These are phyloP conservation scores for Suillia variegata DNA, from an alignment of 2,888 invertebrate genomes.

Conservation along the genomic window DNA sequence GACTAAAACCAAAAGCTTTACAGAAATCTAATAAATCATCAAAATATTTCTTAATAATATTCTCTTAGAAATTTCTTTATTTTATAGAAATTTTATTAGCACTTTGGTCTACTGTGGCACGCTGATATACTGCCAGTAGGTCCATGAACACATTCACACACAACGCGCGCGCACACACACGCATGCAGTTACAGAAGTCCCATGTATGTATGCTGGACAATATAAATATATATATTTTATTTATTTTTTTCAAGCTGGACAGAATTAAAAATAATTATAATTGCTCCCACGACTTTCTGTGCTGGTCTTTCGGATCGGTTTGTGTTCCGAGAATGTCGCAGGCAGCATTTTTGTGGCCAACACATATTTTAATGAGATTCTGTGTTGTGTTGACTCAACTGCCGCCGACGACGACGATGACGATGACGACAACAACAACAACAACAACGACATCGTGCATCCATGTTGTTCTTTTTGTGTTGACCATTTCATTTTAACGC, in stretches of 20 bases:
- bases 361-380: constrained; percentile 25
- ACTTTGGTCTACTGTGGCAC: no score
- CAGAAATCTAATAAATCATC: no score
- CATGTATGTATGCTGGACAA: constrained; percentile 30
- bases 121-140: not conserved
- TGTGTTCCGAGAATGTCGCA: constrained; percentile 47
- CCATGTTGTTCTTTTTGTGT: constrained; percentile 28
- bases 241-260: constrained; percentile 4
- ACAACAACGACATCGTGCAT: constrained; percentile 34
- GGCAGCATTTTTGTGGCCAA: constrained; percentile 35
- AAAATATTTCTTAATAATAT: no score
- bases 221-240: no score
- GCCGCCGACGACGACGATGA: no score
- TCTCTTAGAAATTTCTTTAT: no score
- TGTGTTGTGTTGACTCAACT: constrained; percentile 32
- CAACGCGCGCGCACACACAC: constrained; percentile 14
- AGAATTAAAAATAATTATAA: constrained; percentile 59
- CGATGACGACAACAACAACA: no score
- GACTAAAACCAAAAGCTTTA: no score
- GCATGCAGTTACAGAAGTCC: constrained; percentile 50
- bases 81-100: no score
- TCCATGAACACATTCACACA: not conserved
- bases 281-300: constrained; percentile 62
- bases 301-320: no score
- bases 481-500: constrained; percentile 51